Evolutionary conservation across 2,113 vertebrate species (phyloP).

Genomic region (Coturnix japonica): DNA sequence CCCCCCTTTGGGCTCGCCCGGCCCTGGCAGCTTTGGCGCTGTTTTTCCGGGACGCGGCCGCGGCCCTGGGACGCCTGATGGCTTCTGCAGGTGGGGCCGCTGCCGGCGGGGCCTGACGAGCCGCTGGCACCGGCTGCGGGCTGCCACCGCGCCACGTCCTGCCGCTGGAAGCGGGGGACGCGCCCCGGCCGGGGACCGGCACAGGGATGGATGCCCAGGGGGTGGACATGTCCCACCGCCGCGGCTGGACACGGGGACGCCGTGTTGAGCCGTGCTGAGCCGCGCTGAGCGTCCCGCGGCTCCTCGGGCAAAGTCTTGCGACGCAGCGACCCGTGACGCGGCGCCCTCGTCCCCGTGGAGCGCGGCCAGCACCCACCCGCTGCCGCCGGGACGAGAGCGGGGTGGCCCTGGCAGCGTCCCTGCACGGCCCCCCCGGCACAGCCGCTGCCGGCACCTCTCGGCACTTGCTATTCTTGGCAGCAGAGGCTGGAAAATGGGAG

Average conservation of each 20-base stretch:
- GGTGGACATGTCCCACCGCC: not conserved
- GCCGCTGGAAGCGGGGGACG: not conserved
- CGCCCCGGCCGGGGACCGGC: not conserved
- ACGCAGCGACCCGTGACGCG: not conserved
- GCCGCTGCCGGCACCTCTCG: not conserved
- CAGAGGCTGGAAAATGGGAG: conserved; percentile 60
- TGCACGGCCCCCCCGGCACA: not conserved
- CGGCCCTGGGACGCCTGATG: not conserved
- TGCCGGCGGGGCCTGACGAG: not conserved
- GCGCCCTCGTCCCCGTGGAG: not conserved
- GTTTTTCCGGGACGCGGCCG: not conserved
- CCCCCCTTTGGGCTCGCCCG: not conserved
- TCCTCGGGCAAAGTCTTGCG: not conserved
- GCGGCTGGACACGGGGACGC: not conserved
- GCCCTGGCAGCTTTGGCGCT: not conserved
- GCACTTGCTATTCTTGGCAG: conserved; percentile 69
- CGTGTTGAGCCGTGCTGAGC: too few relatives aligned
- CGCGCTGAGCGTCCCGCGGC: not conserved
- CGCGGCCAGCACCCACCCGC: too few relatives aligned
- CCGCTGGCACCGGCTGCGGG: not conserved
- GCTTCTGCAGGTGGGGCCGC: not conserved
- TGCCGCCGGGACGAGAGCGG: not conserved
- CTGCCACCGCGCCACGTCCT: not conserved
- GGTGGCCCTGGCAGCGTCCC: not conserved
- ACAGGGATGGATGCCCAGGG: not conserved